Percentiles rank a stretch among this genome's conserved stretches.
phyloP scores from a whole-genome alignment of 2,888 invertebrate genomes.

The Galeopsomyia nigrocyanea region DNA sequence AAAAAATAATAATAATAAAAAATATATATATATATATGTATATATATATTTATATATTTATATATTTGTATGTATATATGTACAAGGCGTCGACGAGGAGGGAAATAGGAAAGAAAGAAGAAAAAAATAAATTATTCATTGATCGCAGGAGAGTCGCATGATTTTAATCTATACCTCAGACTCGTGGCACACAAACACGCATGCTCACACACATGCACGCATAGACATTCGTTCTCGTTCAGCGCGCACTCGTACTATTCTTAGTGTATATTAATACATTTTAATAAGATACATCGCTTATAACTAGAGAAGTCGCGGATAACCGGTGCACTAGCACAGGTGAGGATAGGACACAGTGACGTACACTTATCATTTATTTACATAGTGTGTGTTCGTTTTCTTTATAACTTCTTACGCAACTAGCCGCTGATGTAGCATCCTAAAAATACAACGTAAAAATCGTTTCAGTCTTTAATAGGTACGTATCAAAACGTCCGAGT shows the following conservation, averaged over 20 bases:
- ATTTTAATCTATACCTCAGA: no score
- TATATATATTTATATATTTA: slow-evolving; percentile 3
- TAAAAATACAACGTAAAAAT: no score
- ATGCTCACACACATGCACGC: neutral
- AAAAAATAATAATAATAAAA: no score
- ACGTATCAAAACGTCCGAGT: slow-evolving; percentile 49
- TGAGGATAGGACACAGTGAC: slow-evolving; percentile 34
- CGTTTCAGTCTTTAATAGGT: slow-evolving; percentile 58
- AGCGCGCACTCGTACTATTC: neutral
- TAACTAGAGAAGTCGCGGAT: neutral
- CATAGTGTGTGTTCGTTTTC: slow-evolving; percentile 19
- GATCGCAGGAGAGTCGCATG: neutral
- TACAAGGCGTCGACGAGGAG: slow-evolving; percentile 9
- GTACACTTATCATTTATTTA: slow-evolving; percentile 33
- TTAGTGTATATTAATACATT: no score
- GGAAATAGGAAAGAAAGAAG: no score
- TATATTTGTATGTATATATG: slow-evolving; percentile 28
- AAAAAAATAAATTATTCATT: slow-evolving; percentile 41
- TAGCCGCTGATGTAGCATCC: neutral
- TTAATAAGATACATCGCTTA: no score
- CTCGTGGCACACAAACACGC: no score
- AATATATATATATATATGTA: neutral
- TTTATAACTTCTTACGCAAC: neutral
- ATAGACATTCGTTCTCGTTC: neutral
- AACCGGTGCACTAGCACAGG: slow-evolving; percentile 23